Evolutionary conservation across 1,140 invertebrate species (phyloP).

Genomic region (Sarcophaga peregrina): DNA sequence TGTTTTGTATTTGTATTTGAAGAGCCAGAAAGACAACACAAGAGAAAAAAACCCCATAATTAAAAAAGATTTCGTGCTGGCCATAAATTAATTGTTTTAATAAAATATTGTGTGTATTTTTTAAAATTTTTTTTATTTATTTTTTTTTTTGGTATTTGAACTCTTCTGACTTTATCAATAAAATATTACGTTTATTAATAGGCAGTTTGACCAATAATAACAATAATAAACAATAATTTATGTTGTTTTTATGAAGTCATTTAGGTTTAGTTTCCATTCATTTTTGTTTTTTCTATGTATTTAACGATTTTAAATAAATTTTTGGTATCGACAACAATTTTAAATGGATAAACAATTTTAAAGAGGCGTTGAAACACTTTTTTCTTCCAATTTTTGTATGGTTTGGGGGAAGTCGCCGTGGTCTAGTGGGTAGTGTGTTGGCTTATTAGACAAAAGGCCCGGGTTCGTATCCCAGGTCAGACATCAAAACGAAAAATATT

Average conservation of each 20-base stretch:
- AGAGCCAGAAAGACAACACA: background rate
- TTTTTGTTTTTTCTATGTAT: no score
- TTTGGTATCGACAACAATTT: no score
- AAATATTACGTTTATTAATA: conserved; percentile 11
- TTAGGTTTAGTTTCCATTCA: no score
- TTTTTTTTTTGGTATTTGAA: conserved; percentile 26
- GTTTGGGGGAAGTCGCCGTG: no score
- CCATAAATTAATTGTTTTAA: conserved; percentile 39
- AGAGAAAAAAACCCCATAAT: conserved; percentile 2
- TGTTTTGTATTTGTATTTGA: conserved; percentile 9
- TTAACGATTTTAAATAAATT: no score
- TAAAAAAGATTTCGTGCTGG: conserved; percentile 29
- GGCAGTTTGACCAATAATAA: conserved; percentile 12
- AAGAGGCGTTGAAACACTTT: no score
- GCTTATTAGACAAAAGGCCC: no score
- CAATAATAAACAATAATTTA: conserved; percentile 3
- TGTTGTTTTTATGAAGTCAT: background rate
- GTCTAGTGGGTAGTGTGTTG: no score
- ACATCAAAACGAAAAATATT: no score
- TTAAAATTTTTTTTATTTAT: background rate
- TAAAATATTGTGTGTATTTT: conserved; percentile 7
- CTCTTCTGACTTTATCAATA: conserved; percentile 36
- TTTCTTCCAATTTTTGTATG: background rate
- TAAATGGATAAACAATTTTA: no score
- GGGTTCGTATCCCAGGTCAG: no score